Base-by-base conservation (phyloP, 2,888 invertebrate genomes). In the Girardia tigrina region DNA sequence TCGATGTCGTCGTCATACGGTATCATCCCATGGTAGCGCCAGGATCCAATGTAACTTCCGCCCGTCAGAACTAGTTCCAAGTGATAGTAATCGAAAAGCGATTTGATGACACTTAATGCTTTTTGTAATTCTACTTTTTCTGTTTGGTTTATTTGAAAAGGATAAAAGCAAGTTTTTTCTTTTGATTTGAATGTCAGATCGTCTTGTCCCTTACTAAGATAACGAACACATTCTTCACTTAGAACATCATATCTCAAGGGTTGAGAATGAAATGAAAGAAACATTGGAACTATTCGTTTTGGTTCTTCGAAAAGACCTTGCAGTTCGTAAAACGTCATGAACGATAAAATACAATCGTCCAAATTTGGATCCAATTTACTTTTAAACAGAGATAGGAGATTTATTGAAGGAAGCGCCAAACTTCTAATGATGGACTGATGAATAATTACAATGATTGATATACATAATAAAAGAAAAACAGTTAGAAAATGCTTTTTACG, bases 1-100 rank as follows among this genome's bases (percentile, higher is more conserved):
- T 70, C 70, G 23, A 70, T 26, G 26, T 70, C 70, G 70, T 70
- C 70, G 70, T 70, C 70, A 20, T 70, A 70, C 20, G 70, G 70
- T 8, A 70, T 26, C 70, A 70, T 70, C 20, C n/a, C 8, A 70
- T 70, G 70, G 20, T 70, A 70, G 12, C 70, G 12, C 70, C 70
- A 70, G 8, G 70, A 70, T 8, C 70, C 70, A 8, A 70, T 70
- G 20, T 20, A 23, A 8, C 23, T 23, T 12, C 70, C 70, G n/a
- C 70, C 70, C 8, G 20, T 26, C 20, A 70, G 26, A n/a, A 70
- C 20, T 70, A 70, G 8, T 20, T 70, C 70, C 36, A 36, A 16
- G 16, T 36, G 8, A 12, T 36, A 16, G 8, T 36, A 16, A 12
- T 36, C 36, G 16, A 36, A 36, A 16, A 12, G 8, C 16, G 36